Evolutionary conservation across 2,888 invertebrate species (phyloP), one percentile per base, ranked within the genome.

Genomic region (Sphecodes monilicornis): DNA sequence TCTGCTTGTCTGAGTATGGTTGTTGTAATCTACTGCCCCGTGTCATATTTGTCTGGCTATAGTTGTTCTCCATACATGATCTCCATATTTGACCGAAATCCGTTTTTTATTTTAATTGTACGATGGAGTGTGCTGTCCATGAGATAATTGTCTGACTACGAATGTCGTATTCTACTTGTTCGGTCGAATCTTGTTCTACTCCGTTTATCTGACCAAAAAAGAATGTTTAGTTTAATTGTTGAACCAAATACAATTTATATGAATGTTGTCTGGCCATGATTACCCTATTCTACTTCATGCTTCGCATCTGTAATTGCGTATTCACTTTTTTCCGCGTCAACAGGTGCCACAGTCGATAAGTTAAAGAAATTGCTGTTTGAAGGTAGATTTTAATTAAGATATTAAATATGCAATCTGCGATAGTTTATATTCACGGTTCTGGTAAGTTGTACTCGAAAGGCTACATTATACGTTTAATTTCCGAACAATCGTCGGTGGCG

Each of bases 381-480:
- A 22, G 11, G 1, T 26, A n/a, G 4, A 46, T 64, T 73, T 73
- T 50, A 69, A 54, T 76, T 73, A 57, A 77, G 64, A 84, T 64
- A 22, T 18, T 29, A 76, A 66, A 76, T 66, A 70, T 60, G 41
- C 18, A 69, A 69, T 50, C 39, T 11, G 18, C 60, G 50, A 50
- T 76, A 36, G 46, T 26, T 57, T 68, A 68, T 54, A 54, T 71
- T 16, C 22, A 66, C 18, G 6, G 8, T 29, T 11, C 39, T 22
- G 39, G 54, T 39, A 26, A 77, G 70, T 39, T 74, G 36, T 36
- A 39, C 54, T 26, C 43, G 39, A 29, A 57, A 70, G 70, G 22
- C 54, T 84, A 77, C 70, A 82, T 82, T 84, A 77, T 82, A 71
- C 70, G 77, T 84, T 84, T 84, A 64, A 84, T 84, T 84, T 84